Base-by-base conservation (phyloP, 2,888 invertebrate species). In the Melangyna quadrimaculata region DNA sequence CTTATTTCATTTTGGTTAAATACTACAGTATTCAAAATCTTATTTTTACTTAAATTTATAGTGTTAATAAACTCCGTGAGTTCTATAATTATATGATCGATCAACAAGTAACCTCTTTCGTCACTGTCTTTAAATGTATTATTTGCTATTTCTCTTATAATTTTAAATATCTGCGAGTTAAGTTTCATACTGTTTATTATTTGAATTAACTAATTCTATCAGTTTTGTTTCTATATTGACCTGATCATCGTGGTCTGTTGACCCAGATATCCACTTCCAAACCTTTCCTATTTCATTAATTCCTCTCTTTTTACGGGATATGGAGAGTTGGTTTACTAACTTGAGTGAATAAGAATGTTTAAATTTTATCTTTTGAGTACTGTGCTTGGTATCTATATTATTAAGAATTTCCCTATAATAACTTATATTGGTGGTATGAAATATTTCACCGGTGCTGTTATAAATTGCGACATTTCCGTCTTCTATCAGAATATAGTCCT, bases 211-310 rank as follows among this genome's bases (percentile, higher is more conserved):
- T n/a, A n/a, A n/a, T n/a, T 14, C 24, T 51, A 51, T 51, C 24
- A 24, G 6, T 5, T 51, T 51, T 51, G 51, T 51, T 48, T n/a
- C n/a, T n/a, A n/a, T n/a, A n/a, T n/a, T n/a, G 19, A 48, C 45
- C 45, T 48, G 45, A 48, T 48, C 45, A 48, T 48, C 45, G 45
- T 48, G 45, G 45, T 48, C 45, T 48, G 45, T 19, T 48, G 45
- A 48, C 45, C 45, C 45, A 48, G 45, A 48, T 48, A 48, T 48
- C 22, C 45, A 48, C 45, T 48, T 48, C 45, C 45, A 22, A 48
- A 48, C 45, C 45, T 48, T 48, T 10, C 45, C 45, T 48, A 48
- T 48, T 48, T 48, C 45, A 48, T 51, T 51, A 51, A 51, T 51
- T 12, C 4, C 27, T 51, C 51, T 51, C 24, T 51, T 27, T 1